phyloP scores from a whole-genome alignment of 2,888 invertebrate species.

The Drosophila neutralis region DNA sequence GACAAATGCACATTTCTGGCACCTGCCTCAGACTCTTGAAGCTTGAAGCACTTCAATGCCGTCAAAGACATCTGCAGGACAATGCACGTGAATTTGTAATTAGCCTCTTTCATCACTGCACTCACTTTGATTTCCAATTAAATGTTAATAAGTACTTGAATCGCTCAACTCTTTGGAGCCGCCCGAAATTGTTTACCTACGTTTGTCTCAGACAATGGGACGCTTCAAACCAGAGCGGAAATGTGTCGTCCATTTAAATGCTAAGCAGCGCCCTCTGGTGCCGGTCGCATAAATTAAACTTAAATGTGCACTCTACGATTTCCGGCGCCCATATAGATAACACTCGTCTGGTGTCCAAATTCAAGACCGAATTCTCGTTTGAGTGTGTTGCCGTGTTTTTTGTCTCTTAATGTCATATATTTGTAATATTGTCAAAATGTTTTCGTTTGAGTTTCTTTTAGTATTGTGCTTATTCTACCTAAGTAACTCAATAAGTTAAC shows the following conservation, averaged over 20 bases:
- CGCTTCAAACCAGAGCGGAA: conserved; percentile 62
- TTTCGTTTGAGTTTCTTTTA: conserved; percentile 15
- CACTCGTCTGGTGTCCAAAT: conserved; percentile 35
- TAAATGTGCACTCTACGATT: conserved; percentile 73
- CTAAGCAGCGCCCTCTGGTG: conserved; percentile 66
- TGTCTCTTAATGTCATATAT: conserved; percentile 13
- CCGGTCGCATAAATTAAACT: conserved; percentile 65
- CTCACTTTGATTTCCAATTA: conserved; percentile 74
- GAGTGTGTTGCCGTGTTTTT: conserved; percentile 26
- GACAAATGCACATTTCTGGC: conserved; percentile 48
- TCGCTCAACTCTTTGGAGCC: conserved; percentile 60
- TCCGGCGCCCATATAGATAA: conserved; percentile 72
- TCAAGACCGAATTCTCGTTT: conserved; percentile 11
- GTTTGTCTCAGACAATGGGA: conserved; percentile 41
- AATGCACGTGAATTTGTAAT: conserved; percentile 62
- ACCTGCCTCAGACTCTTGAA: conserved; percentile 44
- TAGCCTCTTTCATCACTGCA: conserved; percentile 29
- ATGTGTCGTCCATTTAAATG: conserved; percentile 73
- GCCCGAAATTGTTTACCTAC: conserved; percentile 15
- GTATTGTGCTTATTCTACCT: background rate
- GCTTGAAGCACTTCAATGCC: conserved; percentile 21
- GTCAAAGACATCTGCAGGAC: conserved; percentile 50
- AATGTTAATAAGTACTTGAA: conserved; percentile 67
- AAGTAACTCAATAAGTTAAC: background rate
- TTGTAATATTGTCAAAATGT: conserved; percentile 38